phyloP scores from a whole-genome alignment of 2,888 invertebrate species.

The Synergus itoensis region DNA sequence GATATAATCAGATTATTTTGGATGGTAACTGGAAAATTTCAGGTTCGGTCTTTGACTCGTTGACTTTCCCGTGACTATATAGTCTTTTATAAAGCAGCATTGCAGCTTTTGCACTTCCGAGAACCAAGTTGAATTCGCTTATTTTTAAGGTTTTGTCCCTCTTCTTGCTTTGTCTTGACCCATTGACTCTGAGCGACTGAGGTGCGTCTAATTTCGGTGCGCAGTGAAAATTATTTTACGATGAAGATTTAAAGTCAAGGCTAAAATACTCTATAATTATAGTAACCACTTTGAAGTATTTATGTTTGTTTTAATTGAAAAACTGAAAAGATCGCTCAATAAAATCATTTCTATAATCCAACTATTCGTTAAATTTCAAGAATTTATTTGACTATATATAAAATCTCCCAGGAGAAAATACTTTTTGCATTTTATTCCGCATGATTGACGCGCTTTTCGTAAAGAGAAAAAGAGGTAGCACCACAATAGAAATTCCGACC shows the following conservation, averaged over 20 bases:
- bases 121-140: neutral
- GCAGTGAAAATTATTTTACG: conserved; percentile 20
- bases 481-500: conserved; percentile 21
- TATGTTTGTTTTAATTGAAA: no score
- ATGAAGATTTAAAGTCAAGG: conserved; percentile 21
- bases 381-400: neutral
- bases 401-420: neutral
- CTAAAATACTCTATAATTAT: conserved; percentile 14
- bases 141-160: neutral
- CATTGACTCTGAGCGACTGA: conserved; percentile 26
- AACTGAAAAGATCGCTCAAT: no score
- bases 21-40: neutral
- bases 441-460: conserved; percentile 2
- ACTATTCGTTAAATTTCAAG: neutral
- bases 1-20: neutral
- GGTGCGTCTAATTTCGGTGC: conserved; percentile 32
- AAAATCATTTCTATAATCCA: neutral
- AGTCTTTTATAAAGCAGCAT: conserved; percentile 1
- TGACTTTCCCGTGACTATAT: neutral
- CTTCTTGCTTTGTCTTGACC: conserved; percentile 30
- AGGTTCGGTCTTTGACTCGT: neutral
- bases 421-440: conserved; percentile 15
- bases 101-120: conserved; percentile 13
- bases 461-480: conserved; percentile 31
- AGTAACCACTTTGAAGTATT: neutral